phyloP scores from a whole-genome alignment of 2,113 vertebrate genomes.

The Manacus vitellinus region DNA sequence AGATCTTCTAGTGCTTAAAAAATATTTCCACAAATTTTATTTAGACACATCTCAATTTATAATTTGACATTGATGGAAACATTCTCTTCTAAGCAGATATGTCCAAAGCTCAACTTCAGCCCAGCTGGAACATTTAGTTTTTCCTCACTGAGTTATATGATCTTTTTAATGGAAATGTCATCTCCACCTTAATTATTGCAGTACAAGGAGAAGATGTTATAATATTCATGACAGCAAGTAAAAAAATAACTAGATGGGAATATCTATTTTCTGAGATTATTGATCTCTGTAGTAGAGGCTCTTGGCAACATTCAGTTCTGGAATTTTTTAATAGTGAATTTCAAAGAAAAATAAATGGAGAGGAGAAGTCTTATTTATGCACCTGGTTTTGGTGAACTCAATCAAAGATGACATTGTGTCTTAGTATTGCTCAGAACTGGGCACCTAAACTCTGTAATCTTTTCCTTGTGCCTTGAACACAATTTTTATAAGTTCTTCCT shows the following conservation, averaged over 20 bases:
- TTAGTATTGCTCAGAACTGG: not conserved
- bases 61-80: not conserved
- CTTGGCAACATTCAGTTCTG: not conserved
- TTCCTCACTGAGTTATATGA: not conserved
- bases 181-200: conserved; percentile 50
- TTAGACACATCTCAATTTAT: not conserved
- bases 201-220: not conserved
- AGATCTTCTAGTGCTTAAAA: not conserved
- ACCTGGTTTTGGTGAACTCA: not conserved
- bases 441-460: not conserved
- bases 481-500: not conserved
- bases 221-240: conserved; percentile 44
- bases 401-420: not conserved
- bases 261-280: not conserved
- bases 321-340: conserved; percentile 2
- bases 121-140: not conserved
- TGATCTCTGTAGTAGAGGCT: not conserved
- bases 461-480: not conserved
- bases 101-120: not conserved
- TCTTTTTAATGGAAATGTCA: conserved; percentile 55
- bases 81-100: not conserved
- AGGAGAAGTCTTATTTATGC: not conserved
- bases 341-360: not conserved
- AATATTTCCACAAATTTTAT: not conserved
- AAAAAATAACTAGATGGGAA: conserved; percentile 27